Evolutionary conservation across 2,888 invertebrate species (phyloP).

Genomic region (Drosophila tanythrix): DNA sequence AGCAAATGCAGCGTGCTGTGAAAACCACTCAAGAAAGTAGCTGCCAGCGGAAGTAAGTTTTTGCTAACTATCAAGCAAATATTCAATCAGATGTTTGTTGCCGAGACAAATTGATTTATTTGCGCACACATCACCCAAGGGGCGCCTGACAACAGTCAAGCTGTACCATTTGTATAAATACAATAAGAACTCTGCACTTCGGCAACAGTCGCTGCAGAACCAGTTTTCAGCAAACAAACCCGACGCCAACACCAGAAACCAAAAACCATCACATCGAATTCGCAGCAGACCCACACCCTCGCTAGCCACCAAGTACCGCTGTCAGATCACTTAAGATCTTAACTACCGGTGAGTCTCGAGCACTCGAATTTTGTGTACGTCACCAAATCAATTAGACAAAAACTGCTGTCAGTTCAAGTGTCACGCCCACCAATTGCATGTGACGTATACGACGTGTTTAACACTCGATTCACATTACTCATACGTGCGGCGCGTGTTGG

Average conservation of each 20-base stretch:
- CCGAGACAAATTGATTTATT: constrained; percentile 73
- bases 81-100: constrained; percentile 69
- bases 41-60: constrained; percentile 71
- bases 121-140: constrained; percentile 30
- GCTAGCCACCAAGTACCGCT: constrained; percentile 5
- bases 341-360: constrained; percentile 68
- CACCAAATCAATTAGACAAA: constrained; percentile 56
- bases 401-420: constrained; percentile 48
- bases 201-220: constrained; percentile 61
- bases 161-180: constrained; percentile 59
- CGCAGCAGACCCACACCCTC: constrained; percentile 41
- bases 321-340: constrained; percentile 32
- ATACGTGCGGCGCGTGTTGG: constrained; percentile 70
- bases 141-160: constrained; percentile 29
- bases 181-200: constrained; percentile 69
- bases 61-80: constrained; percentile 35
- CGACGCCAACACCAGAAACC: constrained; percentile 22
- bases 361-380: constrained; percentile 50
- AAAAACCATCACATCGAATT: constrained; percentile 20
- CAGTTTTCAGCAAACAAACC: constrained; percentile 74
- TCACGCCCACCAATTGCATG: constrained; percentile 65
- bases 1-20: constrained; percentile 63
- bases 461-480: constrained; percentile 52
- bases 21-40: constrained; percentile 74
- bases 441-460: constrained; percentile 61